Evolutionary conservation across 2,113 vertebrate species (phyloP).

Genomic region (Bolborhynchus lineola): DNA sequence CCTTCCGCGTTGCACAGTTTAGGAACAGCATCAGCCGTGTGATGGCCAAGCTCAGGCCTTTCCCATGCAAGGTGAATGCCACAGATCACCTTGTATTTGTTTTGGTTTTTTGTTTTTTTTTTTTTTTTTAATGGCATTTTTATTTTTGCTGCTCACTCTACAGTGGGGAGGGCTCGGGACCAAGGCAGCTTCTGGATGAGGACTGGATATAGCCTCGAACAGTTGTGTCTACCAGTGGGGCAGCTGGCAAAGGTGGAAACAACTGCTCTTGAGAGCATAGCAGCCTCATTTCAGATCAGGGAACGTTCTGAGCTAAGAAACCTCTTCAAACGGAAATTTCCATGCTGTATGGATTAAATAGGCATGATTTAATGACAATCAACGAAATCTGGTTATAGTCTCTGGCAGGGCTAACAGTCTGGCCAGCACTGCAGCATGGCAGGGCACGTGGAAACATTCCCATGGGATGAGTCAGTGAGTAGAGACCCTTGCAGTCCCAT

Average conservation of each 20-base stretch:
- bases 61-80: neutral
- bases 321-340: neutral
- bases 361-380: neutral
- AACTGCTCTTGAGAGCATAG: neutral
- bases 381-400: neutral
- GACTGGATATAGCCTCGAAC: neutral
- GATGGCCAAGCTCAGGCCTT: neutral
- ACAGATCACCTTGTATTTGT: neutral
- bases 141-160: neutral
- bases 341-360: neutral
- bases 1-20: fast-evolving
- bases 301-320: neutral
- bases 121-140: neutral
- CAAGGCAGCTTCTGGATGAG: neutral
- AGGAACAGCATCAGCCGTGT: fast-evolving
- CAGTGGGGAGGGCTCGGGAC: neutral
- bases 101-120: no score
- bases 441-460: neutral
- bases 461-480: fast-evolving
- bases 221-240: neutral
- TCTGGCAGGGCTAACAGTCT: neutral
- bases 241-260: neutral
- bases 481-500: neutral
- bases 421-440: neutral
- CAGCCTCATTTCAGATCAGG: neutral